Percentiles rank a stretch among this genome's conserved stretches.
phyloP scores from a whole-genome alignment of 2,888 invertebrate genomes.

The Latheticus oryzae region DNA sequence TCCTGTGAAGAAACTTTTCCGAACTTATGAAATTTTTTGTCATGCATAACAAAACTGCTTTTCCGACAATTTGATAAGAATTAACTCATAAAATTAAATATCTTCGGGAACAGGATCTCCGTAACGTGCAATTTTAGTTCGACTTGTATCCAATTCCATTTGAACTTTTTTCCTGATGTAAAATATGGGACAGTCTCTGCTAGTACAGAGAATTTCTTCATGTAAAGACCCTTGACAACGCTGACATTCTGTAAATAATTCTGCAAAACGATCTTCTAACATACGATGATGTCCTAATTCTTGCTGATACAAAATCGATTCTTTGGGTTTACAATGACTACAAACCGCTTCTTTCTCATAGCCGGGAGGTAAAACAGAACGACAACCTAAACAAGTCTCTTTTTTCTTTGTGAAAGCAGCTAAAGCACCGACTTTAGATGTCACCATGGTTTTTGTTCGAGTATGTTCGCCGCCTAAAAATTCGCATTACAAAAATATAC shows the following conservation, averaged over 20 bases:
- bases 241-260: slow-evolving; percentile 99
- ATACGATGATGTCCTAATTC: slow-evolving; percentile 81
- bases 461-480: slow-evolving; percentile 92
- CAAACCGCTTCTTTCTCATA: slow-evolving; percentile 80
- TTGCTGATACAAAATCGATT: slow-evolving; percentile 85
- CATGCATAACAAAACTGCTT: too few species aligned
- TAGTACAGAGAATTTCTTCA: slow-evolving; percentile 97
- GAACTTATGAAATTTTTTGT: too few species aligned
- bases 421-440: slow-evolving; percentile 94
- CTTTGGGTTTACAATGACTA: slow-evolving; percentile 81
- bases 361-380: slow-evolving; percentile 79
- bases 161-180: slow-evolving; percentile 99
- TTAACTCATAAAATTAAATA: too few species aligned
- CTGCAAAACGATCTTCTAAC: slow-evolving; percentile 90
- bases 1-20: too few species aligned
- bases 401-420: slow-evolving; percentile 94
- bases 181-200: slow-evolving; percentile 99
- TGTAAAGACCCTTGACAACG: slow-evolving; percentile 97
- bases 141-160: slow-evolving; percentile 90
- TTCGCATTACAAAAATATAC: slow-evolving; percentile 9
- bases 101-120: slow-evolving; percentile 65
- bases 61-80: too few species aligned
- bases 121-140: slow-evolving; percentile 86
- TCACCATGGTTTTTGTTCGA: slow-evolving; percentile 90
- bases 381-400: slow-evolving; percentile 96